Evolutionary conservation across 2,888 invertebrate genomes (phyloP).

Genomic region (Microctonus brassicae): DNA sequence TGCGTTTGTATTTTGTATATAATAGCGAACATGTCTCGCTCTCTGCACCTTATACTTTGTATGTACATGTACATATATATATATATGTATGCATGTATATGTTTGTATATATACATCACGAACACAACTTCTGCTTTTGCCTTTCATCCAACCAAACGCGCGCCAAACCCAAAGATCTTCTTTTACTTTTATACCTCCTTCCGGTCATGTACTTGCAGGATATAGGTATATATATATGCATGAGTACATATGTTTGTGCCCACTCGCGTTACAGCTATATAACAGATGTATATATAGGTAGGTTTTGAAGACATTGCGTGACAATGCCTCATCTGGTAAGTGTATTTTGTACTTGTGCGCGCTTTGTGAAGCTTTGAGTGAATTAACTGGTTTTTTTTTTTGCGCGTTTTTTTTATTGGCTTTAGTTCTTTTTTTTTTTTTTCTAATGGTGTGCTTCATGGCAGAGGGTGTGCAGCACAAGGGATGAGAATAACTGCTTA

Average conservation of each 20-base stretch:
- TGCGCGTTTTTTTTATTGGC: background rate
- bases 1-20: constrained; percentile 49
- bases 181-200: background rate
- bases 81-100: too few species aligned
- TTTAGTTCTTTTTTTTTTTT: background rate
- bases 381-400: constrained; percentile 25
- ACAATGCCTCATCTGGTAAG: constrained; percentile 32
- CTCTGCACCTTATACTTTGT: background rate
- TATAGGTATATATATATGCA: background rate
- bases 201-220: background rate
- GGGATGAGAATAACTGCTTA: background rate
- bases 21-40: background rate
- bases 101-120: too few species aligned
- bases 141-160: constrained; percentile 29
- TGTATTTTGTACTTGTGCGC: background rate
- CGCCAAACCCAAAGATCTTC: constrained; percentile 13
- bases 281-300: constrained; percentile 4
- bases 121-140: constrained; percentile 49
- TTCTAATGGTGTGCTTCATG: background rate
- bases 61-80: background rate
- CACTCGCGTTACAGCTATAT: constrained; percentile 45
- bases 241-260: constrained; percentile 12
- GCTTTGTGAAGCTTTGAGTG: constrained; percentile 12
- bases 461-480: background rate
- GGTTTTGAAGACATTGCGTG: constrained; percentile 40